phyloP scores from a whole-genome alignment of 2,888 invertebrate genomes.

The Leptopterna dolabrata region DNA sequence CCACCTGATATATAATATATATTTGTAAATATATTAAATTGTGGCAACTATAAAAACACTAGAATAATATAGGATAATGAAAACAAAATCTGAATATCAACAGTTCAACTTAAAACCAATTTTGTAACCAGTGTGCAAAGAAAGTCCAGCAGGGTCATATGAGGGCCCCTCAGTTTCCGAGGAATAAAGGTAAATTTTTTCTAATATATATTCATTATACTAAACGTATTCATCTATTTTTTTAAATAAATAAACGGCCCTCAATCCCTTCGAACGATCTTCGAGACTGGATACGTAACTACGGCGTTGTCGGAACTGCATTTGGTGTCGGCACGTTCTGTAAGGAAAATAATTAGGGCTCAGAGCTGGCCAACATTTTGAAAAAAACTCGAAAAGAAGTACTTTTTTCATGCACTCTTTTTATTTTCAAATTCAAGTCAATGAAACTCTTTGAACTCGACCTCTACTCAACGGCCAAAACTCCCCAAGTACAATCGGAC shows the following conservation, averaged over 20 bases:
- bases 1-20: slow-evolving; percentile 38
- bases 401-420: slow-evolving; percentile 38
- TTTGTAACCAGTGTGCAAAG: slow-evolving; percentile 55
- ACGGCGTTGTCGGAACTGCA: neutral
- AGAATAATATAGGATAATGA: slow-evolving; percentile 33
- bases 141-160: slow-evolving; percentile 27
- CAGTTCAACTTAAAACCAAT: slow-evolving; percentile 58
- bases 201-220: slow-evolving; percentile 50
- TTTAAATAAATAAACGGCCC: slow-evolving; percentile 56
- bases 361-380: slow-evolving; percentile 1
- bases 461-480: neutral
- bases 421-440: neutral
- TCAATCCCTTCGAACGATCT: slow-evolving; percentile 45
- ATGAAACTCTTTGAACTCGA: neutral
- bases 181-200: slow-evolving; percentile 52
- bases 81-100: slow-evolving; percentile 57
- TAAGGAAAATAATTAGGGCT: neutral
- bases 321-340: slow-evolving; percentile 40
- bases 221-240: slow-evolving; percentile 49
- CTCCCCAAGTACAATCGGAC: neutral
- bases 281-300: slow-evolving; percentile 29
- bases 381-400: slow-evolving; percentile 54
- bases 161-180: slow-evolving; percentile 22
- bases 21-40: slow-evolving; percentile 54
- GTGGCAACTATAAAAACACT: slow-evolving; percentile 52